Evolutionary conservation across 2,888 invertebrate genomes (phyloP), one percentile per base, ranked within the genome.

Genomic region (Protonemura montana): DNA sequence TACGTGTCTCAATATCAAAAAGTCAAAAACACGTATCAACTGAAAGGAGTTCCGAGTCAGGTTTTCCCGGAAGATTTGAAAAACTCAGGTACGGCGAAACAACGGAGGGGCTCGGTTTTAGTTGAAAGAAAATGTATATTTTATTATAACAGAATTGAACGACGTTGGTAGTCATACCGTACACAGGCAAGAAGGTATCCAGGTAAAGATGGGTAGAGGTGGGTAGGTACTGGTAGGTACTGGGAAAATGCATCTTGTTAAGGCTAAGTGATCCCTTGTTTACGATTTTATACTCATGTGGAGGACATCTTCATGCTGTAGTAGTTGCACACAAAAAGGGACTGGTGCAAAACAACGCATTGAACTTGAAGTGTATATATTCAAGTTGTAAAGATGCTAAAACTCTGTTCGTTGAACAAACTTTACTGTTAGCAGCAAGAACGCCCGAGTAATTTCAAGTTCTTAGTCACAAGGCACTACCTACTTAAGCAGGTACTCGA

Each of bases 241-340:
- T 59, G 21, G 78, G 28, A 78, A 78, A 78, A 10, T 78, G 78
- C 78, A 78, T 78, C 78, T 78, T 78, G 78, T 78, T 59, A 25
- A 78, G n/a, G 78, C 78, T 78, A 78, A 78, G 78, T 78, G 78
- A 78, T 78, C 28, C 26, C n/a, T 78, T 78, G 78, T 78, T 78
- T 78, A 78, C n/a, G 28, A 78, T 28, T 21, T 78, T 28, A 13
- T 27, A 26, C 10, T 27, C 10, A n/a, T 25, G n/a, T 25, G 78
- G 25, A 78, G 21, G 13, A 59, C 16, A 21, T 59, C 59, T 59
- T 59, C 16, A 59, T 59, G 59, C 21, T 21, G 59, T 59, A 59
- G 59, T 21, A 59, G 59, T 7, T 59, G 59, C 59, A 59, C 59
- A 59, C 59, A 59, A 59, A 59, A 59, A 7, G 59, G 13, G 21